Conservation (phyloP, 1,140 invertebrate species). For the Drosophila auraria region DNA sequence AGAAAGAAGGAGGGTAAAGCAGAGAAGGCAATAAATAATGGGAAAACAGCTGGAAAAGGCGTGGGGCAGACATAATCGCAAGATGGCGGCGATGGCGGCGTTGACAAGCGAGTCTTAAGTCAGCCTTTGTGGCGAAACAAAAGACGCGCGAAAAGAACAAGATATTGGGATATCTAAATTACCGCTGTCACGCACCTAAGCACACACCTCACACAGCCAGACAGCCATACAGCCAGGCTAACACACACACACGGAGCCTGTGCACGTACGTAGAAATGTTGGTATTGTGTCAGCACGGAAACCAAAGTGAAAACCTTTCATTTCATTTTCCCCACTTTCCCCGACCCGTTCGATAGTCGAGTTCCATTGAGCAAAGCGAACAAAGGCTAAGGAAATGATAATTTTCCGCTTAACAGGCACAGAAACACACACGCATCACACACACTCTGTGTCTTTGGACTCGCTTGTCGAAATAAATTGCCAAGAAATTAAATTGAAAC, state of each 20-base stretch:
- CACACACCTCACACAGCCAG: constrained; percentile 14
- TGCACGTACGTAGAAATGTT: constrained; percentile 16
- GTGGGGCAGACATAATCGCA: constrained; percentile 11
- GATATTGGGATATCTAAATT: constrained; percentile 72
- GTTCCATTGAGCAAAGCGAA: constrained; percentile 65
- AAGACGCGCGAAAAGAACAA: constrained; percentile 75
- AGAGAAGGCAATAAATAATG: constrained; percentile 48
- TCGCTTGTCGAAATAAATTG: constrained; percentile 31
- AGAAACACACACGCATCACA: constrained; percentile 18
- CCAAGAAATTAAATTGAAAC: constrained; percentile 45
- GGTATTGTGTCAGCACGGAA: constrained; percentile 54
- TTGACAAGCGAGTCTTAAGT: constrained; percentile 58
- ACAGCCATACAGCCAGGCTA: neutral
- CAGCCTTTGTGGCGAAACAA: constrained; percentile 64
- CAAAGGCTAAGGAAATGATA: constrained; percentile 75
- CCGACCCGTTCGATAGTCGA: constrained; percentile 6
- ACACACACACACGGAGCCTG: constrained; percentile 2
- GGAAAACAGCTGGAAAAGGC: constrained; percentile 44
- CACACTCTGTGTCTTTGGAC: constrained; percentile 11
- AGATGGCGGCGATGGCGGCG: constrained; percentile 43
- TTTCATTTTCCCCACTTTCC: constrained; percentile 20
- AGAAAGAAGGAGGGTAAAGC: constrained; percentile 24
- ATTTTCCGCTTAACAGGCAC: constrained; percentile 71
- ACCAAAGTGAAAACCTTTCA: constrained; percentile 72
- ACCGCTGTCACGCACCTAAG: constrained; percentile 64